Percentiles rank a stretch among this genome's conserved stretches.
phyloP scores from a whole-genome alignment of 2,113 vertebrate species.

The Mesembrinibis cayennensis region DNA sequence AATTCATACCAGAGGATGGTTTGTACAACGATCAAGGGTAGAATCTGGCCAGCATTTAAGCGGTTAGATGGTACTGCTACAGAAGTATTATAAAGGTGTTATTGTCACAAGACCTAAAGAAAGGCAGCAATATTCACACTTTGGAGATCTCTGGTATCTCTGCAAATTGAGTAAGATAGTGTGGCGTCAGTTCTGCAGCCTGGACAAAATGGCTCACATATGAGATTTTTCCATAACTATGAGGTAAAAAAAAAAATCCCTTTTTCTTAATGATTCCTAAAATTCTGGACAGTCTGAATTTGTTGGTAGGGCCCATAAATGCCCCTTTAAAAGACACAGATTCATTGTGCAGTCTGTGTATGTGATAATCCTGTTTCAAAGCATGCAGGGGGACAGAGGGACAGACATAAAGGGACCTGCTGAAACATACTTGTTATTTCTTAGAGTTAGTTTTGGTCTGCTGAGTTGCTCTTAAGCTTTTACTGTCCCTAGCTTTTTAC shows the following conservation, averaged over 20 bases:
- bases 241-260: not conserved
- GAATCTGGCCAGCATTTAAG: not conserved
- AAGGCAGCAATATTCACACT: not conserved
- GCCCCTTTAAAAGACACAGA: not conserved
- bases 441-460: not conserved
- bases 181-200: not conserved
- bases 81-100: not conserved
- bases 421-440: not conserved
- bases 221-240: not conserved
- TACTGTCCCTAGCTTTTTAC: not conserved
- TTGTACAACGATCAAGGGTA: not conserved
- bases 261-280: not conserved
- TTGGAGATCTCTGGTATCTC: not conserved
- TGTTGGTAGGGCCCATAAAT: not conserved
- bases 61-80: not conserved
- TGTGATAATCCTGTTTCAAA: not conserved
- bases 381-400: not conserved
- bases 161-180: not conserved
- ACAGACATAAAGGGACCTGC: not conserved
- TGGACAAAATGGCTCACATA: not conserved
- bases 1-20: not conserved
- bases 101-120: not conserved
- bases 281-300: not conserved
- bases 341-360: not conserved
- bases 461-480: not conserved